Conservation (phyloP, 2,888 invertebrate species). For the Carabus problematicus region DNA sequence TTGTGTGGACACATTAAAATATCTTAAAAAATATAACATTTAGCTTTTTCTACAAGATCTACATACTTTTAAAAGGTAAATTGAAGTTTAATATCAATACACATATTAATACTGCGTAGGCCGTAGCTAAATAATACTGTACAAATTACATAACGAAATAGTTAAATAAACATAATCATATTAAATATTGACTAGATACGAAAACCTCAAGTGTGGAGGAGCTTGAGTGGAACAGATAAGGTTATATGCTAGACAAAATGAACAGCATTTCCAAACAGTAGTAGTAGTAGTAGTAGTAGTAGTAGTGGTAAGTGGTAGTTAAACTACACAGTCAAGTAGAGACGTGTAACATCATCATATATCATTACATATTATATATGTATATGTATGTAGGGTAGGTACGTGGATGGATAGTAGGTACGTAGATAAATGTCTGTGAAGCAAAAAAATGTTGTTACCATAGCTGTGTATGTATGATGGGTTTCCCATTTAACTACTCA, state of each 20-base stretch:
- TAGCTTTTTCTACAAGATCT: constrained; percentile 44
- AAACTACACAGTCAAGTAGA: background rate
- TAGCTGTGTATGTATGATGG: constrained; percentile 8
- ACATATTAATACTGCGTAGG: constrained; percentile 49
- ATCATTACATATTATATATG: background rate
- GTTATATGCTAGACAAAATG: background rate
- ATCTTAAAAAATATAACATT: constrained; percentile 47
- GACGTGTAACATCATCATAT: constrained; percentile 5
- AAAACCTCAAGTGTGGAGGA: background rate
- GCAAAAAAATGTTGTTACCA: constrained; percentile 5
- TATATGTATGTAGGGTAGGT: background rate
- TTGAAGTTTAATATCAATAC: constrained; percentile 44
- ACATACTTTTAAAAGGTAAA: constrained; percentile 15
- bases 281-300: background rate
- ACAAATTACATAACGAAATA: constrained; percentile 18
- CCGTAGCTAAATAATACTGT: constrained; percentile 49
- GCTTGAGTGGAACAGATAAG: background rate
- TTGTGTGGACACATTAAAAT: constrained; percentile 47
- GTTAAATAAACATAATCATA: background rate
- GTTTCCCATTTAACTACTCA: constrained; percentile 20
- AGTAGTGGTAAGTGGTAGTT: constrained; percentile 12
- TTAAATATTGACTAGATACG: background rate
- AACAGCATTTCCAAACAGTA: background rate
- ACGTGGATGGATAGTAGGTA: too few relatives aligned
- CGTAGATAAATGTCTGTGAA: too few relatives aligned